Conservation (phyloP, 2,797 vertebrate species). For the Malacoraja senta region DNA sequence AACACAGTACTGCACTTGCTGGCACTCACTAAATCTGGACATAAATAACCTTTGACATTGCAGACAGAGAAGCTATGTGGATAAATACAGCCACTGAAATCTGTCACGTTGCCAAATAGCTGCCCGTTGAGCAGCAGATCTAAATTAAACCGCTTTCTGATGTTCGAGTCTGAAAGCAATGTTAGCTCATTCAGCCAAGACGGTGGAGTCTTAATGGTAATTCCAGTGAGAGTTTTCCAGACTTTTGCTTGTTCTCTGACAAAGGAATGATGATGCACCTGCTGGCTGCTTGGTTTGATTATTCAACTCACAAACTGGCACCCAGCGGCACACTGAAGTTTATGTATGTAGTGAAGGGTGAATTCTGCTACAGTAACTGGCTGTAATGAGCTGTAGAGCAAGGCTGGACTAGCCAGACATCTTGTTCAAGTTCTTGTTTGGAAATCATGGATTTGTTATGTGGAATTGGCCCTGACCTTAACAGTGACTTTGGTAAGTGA, state of each 20-base stretch:
- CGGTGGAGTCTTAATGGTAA: not conserved
- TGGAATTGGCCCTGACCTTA: slow-evolving; percentile 47
- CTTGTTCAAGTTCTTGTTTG: not conserved
- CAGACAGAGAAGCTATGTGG: slow-evolving; percentile 35
- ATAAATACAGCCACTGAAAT: slow-evolving; percentile 41
- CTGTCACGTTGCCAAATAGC: slow-evolving; percentile 46
- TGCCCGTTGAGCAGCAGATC: slow-evolving; percentile 45
- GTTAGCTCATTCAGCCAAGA: not conserved
- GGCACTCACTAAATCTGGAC: not conserved
- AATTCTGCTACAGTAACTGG: not conserved
- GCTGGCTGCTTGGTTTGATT: not conserved
- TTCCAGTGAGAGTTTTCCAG: not conserved
- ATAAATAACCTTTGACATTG: slow-evolving; percentile 29
- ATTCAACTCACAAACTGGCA: not conserved
- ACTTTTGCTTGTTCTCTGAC: not conserved
- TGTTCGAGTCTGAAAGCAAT: not conserved
- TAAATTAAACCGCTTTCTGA: slow-evolving; percentile 45
- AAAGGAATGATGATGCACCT: not conserved
- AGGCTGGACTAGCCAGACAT: not conserved
- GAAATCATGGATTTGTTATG: slow-evolving; percentile 48
- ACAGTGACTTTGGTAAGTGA: slow-evolving; percentile 45
- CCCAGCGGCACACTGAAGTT: not conserved
- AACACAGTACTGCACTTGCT: not conserved
- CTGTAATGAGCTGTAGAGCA: not conserved
- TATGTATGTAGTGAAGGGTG: not conserved